A percentile compares a stretch with the other conserved stretches of the same genome.
Conservation (phyloP, 2,113 vertebrate genomes). For the Myiagra hebetior region DNA sequence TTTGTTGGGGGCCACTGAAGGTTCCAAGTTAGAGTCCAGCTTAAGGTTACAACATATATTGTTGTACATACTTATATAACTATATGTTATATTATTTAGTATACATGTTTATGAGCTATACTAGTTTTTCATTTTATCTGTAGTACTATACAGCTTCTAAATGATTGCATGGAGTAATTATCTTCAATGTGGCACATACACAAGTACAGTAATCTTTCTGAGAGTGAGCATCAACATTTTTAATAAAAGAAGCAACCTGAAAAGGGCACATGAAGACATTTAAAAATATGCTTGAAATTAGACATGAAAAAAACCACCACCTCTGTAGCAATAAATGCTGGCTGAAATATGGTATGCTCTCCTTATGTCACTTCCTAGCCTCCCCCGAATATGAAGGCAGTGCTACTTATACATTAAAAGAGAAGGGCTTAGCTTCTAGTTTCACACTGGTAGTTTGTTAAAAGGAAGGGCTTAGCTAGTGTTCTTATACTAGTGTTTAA, state of each 20-base stretch:
- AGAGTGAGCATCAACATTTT: not conserved
- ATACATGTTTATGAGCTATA: not conserved
- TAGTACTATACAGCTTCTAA: not conserved
- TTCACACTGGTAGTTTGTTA: slow-evolving; percentile 51
- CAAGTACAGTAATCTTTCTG: not conserved
- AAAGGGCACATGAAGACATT: not conserved
- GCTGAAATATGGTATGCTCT: not conserved
- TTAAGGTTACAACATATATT: not conserved
- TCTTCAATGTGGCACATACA: not conserved
- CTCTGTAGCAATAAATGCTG: not conserved
- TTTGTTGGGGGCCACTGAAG: not conserved
- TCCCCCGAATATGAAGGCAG: not conserved
- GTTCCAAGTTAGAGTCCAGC: not conserved
- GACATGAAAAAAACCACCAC: not conserved
- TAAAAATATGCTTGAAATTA: slow-evolving; percentile 13
- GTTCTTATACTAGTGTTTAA: slow-evolving; percentile 59
- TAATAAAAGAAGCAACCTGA: not conserved
- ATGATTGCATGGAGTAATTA: not conserved
- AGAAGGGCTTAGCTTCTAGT: slow-evolving; percentile 41
- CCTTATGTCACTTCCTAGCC: not conserved
- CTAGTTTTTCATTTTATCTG: not conserved
- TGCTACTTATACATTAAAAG: slow-evolving; percentile 21
- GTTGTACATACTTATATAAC: not conserved
- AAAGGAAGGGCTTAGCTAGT: slow-evolving; percentile 47
- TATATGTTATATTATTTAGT: not conserved